A percentile compares a stretch with the other conserved stretches of the same genome.
Conservation (phyloP, 37 sponge, comb jelly and placozoan species). For the Beroe ovata region DNA sequence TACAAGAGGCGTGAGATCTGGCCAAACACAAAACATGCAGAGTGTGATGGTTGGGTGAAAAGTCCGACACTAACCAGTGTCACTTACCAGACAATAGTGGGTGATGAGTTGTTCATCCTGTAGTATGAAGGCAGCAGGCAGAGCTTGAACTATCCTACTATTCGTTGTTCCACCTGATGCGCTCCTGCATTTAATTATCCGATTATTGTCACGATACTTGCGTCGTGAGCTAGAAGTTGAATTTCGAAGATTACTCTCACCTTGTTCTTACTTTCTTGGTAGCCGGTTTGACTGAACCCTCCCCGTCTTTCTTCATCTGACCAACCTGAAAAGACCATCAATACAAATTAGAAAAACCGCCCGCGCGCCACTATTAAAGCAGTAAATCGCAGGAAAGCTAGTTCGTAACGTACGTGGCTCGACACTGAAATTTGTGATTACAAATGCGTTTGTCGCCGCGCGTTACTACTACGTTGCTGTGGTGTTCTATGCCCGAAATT, state of each 20-base stretch:
- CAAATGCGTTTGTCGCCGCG: background rate
- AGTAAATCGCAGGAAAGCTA: background rate
- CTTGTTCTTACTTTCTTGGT: background rate
- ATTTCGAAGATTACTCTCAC: no score
- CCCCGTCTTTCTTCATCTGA: background rate
- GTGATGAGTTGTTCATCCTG: background rate
- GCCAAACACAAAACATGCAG: no score
- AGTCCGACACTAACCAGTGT: no score
- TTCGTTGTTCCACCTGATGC: background rate
- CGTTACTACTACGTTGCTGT: background rate
- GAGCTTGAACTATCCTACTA: no score
- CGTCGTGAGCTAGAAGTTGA: no score
- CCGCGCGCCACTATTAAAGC: no score
- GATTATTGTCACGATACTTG: no score
- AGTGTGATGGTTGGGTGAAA: no score
- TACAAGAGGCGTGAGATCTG: no score
- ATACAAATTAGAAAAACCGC: no score
- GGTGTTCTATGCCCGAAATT: no score
- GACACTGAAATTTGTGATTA: no score
- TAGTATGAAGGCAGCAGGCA: conserved; percentile 19
- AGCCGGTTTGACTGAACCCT: background rate
- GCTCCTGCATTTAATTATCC: conserved; percentile 14
- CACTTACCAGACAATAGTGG: conserved; percentile 34
- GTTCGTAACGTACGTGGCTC: background rate
- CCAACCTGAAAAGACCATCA: background rate